Evolutionary conservation across 2,797 vertebrate species (phyloP), one percentile per base, ranked within the genome.

Genomic region (Pyrocephalus nanus): DNA sequence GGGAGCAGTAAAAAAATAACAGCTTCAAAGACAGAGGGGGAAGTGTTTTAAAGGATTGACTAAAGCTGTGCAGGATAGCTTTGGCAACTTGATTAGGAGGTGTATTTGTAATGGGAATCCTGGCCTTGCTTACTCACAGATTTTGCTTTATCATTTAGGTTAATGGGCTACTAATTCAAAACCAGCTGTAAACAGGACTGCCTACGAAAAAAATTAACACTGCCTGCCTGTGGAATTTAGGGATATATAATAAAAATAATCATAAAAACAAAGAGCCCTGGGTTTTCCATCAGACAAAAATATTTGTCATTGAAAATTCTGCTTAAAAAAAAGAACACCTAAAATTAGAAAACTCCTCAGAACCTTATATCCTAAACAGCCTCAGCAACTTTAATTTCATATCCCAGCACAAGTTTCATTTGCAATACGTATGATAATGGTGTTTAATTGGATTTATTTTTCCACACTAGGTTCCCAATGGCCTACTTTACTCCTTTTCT

Each of bases 401-500:
- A 94, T 91, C 94, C 96, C 90, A 95, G 88, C 95, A 97, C 93
- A 96, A 62, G 92, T 96, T 98, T 97, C 93, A 92, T 97, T 97
- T 94, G 95, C 77, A 94, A 80, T 96, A 94, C 84, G 54, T 82
- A 94, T 5, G 34, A 97, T 97, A 98, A 98, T 97, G 84, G 95
- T 97, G 80, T 97, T 98, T 98, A 98, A 98, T 98, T 98, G 96
- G 97, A 98, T 98, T 98, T 97, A 98, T 97, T 98, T 98, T 97
- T 96, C 95, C 91, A 96, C 51, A 70, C 69, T 75, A 76, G 48
- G 76, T 86, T 96, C 95, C 96, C 95, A 97, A 78, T 93, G 96
- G 96, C 66, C 94, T 98, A 97, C 90, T 97, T 98, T 97, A 95
- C 80, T 96, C 75, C 95, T 96, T 97, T 97, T 91, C 94, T 96